phyloP scores from a whole-genome alignment of 2,113 vertebrate genomes.

The Catharus minimus region DNA sequence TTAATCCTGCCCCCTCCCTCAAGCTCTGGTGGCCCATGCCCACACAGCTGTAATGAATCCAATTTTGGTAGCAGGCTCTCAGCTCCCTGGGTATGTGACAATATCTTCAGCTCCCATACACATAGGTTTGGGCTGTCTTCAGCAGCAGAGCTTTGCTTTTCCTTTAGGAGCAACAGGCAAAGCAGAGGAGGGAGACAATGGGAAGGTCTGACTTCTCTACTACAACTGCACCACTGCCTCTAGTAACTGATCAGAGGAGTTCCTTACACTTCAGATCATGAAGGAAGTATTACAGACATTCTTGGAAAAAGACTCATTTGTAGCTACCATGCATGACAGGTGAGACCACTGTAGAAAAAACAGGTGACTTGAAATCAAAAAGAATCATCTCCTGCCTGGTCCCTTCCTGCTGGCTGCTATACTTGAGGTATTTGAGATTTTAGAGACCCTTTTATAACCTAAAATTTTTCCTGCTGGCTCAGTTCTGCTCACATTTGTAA shows the following conservation, averaged over 20 bases:
- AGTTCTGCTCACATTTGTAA: neutral
- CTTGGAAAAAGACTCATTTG: neutral
- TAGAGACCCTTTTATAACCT: neutral
- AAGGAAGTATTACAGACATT: neutral
- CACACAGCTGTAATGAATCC: neutral
- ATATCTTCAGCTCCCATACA: neutral
- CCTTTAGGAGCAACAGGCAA: too few species aligned
- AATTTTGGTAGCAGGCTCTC: neutral
- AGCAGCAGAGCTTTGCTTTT: neutral
- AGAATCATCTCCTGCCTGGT: neutral
- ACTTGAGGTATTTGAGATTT: neutral
- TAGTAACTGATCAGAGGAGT: neutral
- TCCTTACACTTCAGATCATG: neutral
- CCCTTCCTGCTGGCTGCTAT: neutral
- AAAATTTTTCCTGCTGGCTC: neutral
- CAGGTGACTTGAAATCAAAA: neutral
- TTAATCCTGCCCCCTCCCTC: neutral
- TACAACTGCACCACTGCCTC: neutral
- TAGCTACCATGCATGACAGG: accelerated
- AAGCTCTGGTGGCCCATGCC: neutral
- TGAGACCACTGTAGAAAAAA: neutral
- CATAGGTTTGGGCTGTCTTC: accelerated
- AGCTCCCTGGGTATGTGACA: too few species aligned
- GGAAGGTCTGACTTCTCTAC: neutral
- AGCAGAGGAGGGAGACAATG: accelerated